phyloP scores from a whole-genome alignment of 2,888 invertebrate genomes.

The Xestia c-nigrum region DNA sequence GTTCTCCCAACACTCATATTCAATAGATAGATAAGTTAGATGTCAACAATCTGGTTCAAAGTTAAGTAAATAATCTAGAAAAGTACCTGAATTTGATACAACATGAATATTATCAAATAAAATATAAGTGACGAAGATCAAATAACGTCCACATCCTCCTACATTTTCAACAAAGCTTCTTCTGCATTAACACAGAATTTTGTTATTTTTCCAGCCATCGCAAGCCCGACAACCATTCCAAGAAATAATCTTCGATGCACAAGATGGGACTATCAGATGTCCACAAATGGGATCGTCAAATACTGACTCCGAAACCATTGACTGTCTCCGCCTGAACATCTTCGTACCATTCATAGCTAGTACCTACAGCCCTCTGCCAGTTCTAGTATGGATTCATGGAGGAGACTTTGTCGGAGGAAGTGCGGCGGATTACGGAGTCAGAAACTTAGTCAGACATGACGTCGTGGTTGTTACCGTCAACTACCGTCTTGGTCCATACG shows the following conservation, averaged over 20 bases:
- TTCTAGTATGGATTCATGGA: constrained; percentile 86
- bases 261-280: constrained; percentile 79
- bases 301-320: constrained; percentile 77
- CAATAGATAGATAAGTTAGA: constrained; percentile 37
- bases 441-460: constrained; percentile 80
- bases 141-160: not conserved
- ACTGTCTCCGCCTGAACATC: constrained; percentile 93
- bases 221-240: constrained; percentile 75
- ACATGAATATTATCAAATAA: not conserved
- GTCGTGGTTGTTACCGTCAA: constrained; percentile 85
- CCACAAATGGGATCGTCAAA: constrained; percentile 75
- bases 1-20: constrained; percentile 34
- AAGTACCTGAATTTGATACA: not conserved
- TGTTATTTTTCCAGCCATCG: constrained; percentile 76
- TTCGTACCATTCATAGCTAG: constrained; percentile 83
- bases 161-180: not conserved
- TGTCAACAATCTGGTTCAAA: constrained; percentile 42
- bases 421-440: constrained; percentile 76
- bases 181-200: not conserved
- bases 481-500: constrained; percentile 86
- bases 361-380: constrained; percentile 81
- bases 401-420: constrained; percentile 80
- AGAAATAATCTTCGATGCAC: constrained; percentile 80
- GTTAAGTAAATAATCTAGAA: constrained; percentile 24
- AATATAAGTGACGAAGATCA: not conserved